A percentile compares a stretch with the other conserved stretches of the same genome.
These are phyloP conservation scores for Penelope pileata DNA, from an alignment of 2,113 vertebrate species.

Conservation along the genomic window DNA sequence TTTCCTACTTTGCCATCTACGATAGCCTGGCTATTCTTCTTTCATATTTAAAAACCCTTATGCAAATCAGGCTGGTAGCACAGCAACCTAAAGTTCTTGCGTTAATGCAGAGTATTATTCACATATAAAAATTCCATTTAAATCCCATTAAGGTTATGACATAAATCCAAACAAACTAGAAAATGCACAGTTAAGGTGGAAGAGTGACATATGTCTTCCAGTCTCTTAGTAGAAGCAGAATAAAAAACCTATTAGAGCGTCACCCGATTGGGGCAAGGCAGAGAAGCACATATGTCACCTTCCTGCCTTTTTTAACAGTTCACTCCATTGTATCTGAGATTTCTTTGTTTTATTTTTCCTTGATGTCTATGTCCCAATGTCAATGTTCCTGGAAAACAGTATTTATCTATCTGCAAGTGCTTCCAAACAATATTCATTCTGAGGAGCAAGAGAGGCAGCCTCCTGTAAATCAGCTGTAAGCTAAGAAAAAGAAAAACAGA, in stretches of 20 bases:
- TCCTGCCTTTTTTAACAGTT: constrained; percentile 43
- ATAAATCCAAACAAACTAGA: constrained; percentile 86
- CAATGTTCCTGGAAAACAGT: constrained; percentile 41
- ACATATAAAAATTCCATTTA: constrained; percentile 84
- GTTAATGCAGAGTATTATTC: constrained; percentile 81
- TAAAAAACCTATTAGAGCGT: constrained; percentile 59
- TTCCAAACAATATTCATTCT: constrained; percentile 40
- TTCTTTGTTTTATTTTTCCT: constrained; percentile 42
- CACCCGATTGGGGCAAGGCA: constrained; percentile 34
- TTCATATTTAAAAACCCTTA: constrained; percentile 81
- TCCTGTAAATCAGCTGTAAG: constrained; percentile 1
- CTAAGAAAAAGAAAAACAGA: background rate
- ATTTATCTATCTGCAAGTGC: constrained; percentile 56
- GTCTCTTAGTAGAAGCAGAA: constrained; percentile 54
- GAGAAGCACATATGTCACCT: constrained; percentile 49
- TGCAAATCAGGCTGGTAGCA: constrained; percentile 76
- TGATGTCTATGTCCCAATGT: background rate
- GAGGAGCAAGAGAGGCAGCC: background rate
- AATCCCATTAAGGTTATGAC: constrained; percentile 84
- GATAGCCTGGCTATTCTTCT: constrained; percentile 70
- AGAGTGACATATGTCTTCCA: constrained; percentile 81
- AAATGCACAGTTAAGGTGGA: constrained; percentile 79
- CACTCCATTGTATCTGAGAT: background rate
- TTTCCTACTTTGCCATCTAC: constrained; percentile 56
- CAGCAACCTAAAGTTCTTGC: constrained; percentile 72